A percentile compares a stretch with the other conserved stretches of the same genome.
These are phyloP conservation scores for Enhydra lutris DNA, from an alignment of 2,113 vertebrate species.

Conservation along the genomic window DNA sequence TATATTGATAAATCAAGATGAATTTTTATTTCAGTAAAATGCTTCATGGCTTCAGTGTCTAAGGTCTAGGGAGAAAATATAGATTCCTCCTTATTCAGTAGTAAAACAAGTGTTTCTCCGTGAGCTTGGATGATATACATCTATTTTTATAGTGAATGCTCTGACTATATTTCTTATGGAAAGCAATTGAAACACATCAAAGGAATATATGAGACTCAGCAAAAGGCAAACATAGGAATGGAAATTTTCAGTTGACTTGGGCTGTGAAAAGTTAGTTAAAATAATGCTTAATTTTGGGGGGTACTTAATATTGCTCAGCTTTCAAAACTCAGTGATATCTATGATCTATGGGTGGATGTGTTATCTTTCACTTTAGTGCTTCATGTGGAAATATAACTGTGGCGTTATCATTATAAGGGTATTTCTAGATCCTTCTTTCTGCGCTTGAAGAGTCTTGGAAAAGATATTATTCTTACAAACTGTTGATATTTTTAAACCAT, in stretches of 20 bases:
- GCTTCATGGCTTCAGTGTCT: not conserved
- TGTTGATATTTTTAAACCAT: not conserved
- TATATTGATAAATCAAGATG: not conserved
- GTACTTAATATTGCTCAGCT: not conserved
- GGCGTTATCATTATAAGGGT: not conserved
- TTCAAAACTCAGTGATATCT: not conserved
- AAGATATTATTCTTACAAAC: not conserved
- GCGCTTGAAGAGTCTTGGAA: not conserved
- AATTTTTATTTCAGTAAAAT: constrained; percentile 8
- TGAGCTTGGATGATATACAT: not conserved
- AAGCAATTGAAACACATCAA: not conserved
- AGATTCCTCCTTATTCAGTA: not conserved
- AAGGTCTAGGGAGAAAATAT: not conserved
- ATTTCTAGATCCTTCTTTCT: not conserved
- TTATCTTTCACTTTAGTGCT: not conserved
- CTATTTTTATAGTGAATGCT: not conserved
- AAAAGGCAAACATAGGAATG: not conserved
- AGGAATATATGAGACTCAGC: not conserved
- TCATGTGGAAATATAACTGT: not conserved
- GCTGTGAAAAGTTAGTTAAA: not conserved
- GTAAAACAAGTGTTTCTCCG: not conserved
- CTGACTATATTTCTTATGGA: not conserved
- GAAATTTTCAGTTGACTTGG: not conserved
- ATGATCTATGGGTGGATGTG: not conserved
- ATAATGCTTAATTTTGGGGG: not conserved